Evolutionary conservation across 2,888 invertebrate species (phyloP).

Genomic region (Nineta flava): DNA sequence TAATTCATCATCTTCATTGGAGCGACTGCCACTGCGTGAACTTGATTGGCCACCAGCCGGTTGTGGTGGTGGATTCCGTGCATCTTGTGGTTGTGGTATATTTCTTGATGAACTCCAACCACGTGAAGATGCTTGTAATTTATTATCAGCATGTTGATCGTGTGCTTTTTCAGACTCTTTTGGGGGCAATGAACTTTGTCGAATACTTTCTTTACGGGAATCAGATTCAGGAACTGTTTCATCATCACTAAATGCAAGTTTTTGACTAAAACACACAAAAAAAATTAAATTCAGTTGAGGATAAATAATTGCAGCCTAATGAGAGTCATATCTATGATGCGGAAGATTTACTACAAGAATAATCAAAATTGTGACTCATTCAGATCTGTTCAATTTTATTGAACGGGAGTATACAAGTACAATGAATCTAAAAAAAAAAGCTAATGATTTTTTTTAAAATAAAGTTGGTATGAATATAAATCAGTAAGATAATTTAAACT

Average conservation of each 20-base stretch:
- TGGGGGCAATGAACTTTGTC: constrained; percentile 11
- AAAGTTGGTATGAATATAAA: too few species aligned
- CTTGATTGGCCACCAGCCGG: constrained; percentile 10
- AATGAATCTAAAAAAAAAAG: too few species aligned
- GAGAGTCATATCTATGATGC: too few species aligned
- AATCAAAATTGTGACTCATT: too few species aligned
- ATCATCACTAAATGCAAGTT: constrained; percentile 87
- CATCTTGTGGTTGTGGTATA: constrained; percentile 22
- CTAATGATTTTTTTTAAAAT: too few species aligned
- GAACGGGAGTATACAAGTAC: too few species aligned
- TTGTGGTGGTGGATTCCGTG: constrained; percentile 18
- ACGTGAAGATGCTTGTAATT: constrained; percentile 4
- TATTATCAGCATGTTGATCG: constrained; percentile 5
- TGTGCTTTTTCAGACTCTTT: constrained; percentile 7
- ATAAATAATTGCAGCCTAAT: background rate
- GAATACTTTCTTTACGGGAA: constrained; percentile 15
- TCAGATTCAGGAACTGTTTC: constrained; percentile 36
- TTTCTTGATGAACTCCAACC: constrained; percentile 16
- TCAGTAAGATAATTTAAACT: too few species aligned
- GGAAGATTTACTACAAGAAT: too few species aligned
- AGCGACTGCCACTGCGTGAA: constrained; percentile 19
- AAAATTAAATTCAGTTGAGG: constrained; percentile 3
- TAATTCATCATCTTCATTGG: constrained; percentile 38
- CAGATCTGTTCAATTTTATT: too few species aligned
- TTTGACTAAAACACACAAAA: constrained; percentile 49